phyloP scores from a whole-genome alignment of 2,888 invertebrate genomes.

The Lepidochrysops patricia region DNA sequence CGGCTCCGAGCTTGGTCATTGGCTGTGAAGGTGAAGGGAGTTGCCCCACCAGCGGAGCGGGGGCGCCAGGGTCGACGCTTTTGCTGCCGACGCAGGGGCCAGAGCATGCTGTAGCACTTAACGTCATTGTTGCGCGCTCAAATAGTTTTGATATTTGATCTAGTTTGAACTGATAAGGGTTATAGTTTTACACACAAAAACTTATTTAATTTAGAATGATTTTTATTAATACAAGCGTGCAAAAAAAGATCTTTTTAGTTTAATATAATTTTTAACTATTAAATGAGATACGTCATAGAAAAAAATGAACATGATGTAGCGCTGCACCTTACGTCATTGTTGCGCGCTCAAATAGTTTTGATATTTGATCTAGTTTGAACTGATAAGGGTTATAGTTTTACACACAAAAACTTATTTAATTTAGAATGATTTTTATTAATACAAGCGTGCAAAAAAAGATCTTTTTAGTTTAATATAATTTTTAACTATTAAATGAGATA shows the following conservation, averaged over 20 bases:
- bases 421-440: too few species aligned
- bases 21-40: constrained; percentile 58
- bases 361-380: constrained; percentile 1
- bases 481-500: too few species aligned
- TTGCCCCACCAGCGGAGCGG: constrained; percentile 55
- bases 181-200: too few species aligned
- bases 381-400: neutral
- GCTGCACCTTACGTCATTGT: neutral
- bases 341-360: neutral
- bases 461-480: too few species aligned
- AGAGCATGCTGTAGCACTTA: neutral
- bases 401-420: too few species aligned
- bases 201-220: too few species aligned
- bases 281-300: too few species aligned
- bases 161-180: neutral
- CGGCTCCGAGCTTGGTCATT: constrained; percentile 69
- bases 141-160: neutral
- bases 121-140: neutral
- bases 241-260: too few species aligned
- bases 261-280: too few species aligned
- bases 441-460: too few species aligned
- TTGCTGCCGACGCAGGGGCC: constrained; percentile 49
- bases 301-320: neutral
- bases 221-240: too few species aligned
- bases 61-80: constrained; percentile 71